Evolutionary conservation across 1,140 invertebrate genomes (phyloP).

Genomic region (Eriocheir sinensis): DNA sequence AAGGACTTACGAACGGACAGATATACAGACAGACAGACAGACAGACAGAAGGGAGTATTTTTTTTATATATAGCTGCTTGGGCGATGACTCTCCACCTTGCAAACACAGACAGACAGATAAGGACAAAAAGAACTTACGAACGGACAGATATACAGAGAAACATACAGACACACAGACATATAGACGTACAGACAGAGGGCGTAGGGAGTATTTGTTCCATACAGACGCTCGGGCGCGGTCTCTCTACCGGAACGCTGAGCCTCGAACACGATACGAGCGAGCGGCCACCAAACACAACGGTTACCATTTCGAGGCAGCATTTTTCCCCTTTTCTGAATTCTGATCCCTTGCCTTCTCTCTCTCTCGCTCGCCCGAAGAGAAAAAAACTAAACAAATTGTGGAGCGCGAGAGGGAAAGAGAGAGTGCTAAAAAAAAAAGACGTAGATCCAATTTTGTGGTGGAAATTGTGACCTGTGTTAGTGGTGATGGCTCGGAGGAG

Average conservation of each 20-base stretch:
- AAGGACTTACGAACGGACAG: no score
- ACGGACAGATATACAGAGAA: background rate
- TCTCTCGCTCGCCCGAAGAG: background rate
- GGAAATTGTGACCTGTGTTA: no score
- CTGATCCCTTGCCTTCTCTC: background rate
- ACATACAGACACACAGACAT: background rate
- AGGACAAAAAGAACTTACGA: no score
- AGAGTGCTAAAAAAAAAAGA: background rate
- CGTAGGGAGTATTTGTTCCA: no score
- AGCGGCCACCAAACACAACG: background rate
- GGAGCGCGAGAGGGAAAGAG: no score
- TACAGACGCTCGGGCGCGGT: background rate
- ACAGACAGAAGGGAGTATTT: no score
- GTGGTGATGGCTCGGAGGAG: no score
- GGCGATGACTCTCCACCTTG: no score
- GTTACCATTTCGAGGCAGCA: background rate
- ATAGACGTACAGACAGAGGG: background rate
- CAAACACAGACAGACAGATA: no score
- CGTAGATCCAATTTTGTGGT: background rate
- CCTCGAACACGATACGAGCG: background rate
- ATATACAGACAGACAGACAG: no score
- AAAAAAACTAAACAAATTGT: background rate
- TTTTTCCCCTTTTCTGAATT: conserved; percentile 15
- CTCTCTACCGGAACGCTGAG: background rate
- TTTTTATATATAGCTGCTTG: no score